Evolutionary conservation across 2,888 invertebrate genomes (phyloP).

Genomic region (Calliscelio sp.): DNA sequence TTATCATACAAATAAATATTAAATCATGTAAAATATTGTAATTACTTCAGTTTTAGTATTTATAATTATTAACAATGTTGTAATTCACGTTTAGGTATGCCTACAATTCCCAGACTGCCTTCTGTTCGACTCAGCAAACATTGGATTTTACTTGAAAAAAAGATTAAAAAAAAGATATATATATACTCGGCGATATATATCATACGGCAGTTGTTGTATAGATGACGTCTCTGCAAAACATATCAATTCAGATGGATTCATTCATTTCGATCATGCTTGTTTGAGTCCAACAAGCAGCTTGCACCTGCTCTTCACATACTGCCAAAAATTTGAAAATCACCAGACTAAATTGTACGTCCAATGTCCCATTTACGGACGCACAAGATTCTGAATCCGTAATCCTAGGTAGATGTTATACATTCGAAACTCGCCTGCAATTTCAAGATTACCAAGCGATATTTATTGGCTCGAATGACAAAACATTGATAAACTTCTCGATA

Average conservation of each 20-base stretch:
- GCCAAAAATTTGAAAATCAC: slow-evolving; percentile 87
- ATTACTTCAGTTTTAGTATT: no score
- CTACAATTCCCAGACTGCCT: slow-evolving; percentile 96
- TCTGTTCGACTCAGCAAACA: slow-evolving; percentile 89
- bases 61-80: no score
- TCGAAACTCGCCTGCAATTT: slow-evolving; percentile 80
- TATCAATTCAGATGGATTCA: slow-evolving; percentile 92
- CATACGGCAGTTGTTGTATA: slow-evolving; percentile 97
- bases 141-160: slow-evolving; percentile 88
- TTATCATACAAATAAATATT: no score
- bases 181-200: slow-evolving; percentile 95
- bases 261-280: slow-evolving; percentile 97
- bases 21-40: no score
- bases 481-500: slow-evolving; percentile 89
- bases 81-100: no score
- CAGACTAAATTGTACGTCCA: slow-evolving; percentile 71
- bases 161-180: slow-evolving; percentile 89
- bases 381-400: slow-evolving; percentile 66
- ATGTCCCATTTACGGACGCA: slow-evolving; percentile 69
- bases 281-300: slow-evolving; percentile 90
- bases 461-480: slow-evolving; percentile 89
- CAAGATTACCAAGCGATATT: slow-evolving; percentile 89
- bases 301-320: slow-evolving; percentile 92
- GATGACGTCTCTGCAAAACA: slow-evolving; percentile 97
- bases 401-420: slow-evolving; percentile 81